Base-by-base conservation (phyloP, 2,113 vertebrate genomes). In the Cochlearius cochlearius region DNA sequence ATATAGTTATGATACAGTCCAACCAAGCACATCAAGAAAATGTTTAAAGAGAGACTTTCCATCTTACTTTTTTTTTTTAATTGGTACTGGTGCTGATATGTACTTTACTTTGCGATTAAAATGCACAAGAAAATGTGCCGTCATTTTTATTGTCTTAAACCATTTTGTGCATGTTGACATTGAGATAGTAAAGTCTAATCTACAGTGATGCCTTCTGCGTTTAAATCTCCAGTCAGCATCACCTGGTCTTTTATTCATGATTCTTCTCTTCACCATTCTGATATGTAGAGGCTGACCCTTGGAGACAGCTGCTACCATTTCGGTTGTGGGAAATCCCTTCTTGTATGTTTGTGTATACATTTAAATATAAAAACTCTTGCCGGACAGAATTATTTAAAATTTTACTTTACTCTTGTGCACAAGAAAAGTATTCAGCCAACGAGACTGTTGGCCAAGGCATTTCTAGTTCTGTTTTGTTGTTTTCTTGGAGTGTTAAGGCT, bases 351-450 rank as follows among this genome's bases (percentile, higher is more conserved):
- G 21, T 79, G 21, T 49, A 14, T 67, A 36, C 7, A 2, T 79
- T 82, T 78, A 64, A 89, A 63, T 38, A 72, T 47, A 56, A 81
- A 88, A 86, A 26, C 34, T 83, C 72, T 81, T 86, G 45, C 56
- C 59, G 62, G 45, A 85, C 9, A 77, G 25, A 72, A 55, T 81
- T 49, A 85, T 81, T 95, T 77, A 41, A 75, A 64, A 60, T 68
- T 92, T 79, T 80, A 86, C 80, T 94, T 98, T 88, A 90, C 94
- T 97, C 45, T 86, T 96, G 92, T 92, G 92, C 94, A 60, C 94
- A 83, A 84, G 84, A 84, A 95, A 79, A 88, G 27, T 47, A 85
- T 86, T 85, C 82, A 53, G 86, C 29, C 71, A 95, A 78, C 14
- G 20, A 75, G 60, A 79, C 29, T 83, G 64, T 84, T 53, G 43